These are phyloP conservation scores for Tetropium fuscum DNA, from an alignment of 2,888 invertebrate species.

Conservation along the genomic window DNA sequence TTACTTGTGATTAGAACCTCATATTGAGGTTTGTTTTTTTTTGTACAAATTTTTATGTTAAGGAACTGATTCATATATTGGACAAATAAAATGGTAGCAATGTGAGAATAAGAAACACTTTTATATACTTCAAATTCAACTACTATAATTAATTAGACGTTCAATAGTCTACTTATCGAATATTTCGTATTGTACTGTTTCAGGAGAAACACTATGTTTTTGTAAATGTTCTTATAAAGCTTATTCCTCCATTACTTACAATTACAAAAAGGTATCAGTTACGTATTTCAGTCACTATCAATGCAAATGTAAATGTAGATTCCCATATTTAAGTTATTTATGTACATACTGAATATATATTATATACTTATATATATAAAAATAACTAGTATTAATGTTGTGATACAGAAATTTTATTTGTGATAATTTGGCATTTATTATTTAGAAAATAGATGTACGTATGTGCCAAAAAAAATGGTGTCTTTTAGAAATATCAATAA, in stretches of 20 bases:
- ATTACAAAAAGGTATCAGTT: constrained; percentile 8
- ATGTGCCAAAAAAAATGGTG: neutral
- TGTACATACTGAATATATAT: constrained; percentile 34
- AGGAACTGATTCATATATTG: constrained; percentile 38
- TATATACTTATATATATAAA: constrained; percentile 20
- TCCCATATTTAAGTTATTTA: constrained; percentile 39
- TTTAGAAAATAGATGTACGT: constrained; percentile 15
- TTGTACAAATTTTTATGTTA: constrained; percentile 52
- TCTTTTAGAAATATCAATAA: neutral
- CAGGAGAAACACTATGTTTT: constrained; percentile 8
- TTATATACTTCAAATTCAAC: neutral
- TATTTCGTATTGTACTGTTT: too few species aligned
- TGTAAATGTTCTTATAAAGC: neutral
- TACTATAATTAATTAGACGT: too few species aligned
- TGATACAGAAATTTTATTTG: constrained; percentile 42
- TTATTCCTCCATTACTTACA: constrained; percentile 7
- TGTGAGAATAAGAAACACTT: neutral
- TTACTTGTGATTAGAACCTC: constrained; percentile 48
- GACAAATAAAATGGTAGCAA: constrained; percentile 23
- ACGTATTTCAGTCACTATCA: constrained; percentile 50
- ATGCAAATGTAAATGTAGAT: constrained; percentile 48
- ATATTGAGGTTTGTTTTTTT: constrained; percentile 57
- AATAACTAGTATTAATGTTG: constrained; percentile 44
- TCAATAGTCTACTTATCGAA: too few species aligned
- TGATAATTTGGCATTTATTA: constrained; percentile 44